A percentile compares a stretch with the other conserved stretches of the same genome.
Evolutionary conservation across 2,797 vertebrate genomes (phyloP).

Genomic region (Aplochiton taeniatus): DNA sequence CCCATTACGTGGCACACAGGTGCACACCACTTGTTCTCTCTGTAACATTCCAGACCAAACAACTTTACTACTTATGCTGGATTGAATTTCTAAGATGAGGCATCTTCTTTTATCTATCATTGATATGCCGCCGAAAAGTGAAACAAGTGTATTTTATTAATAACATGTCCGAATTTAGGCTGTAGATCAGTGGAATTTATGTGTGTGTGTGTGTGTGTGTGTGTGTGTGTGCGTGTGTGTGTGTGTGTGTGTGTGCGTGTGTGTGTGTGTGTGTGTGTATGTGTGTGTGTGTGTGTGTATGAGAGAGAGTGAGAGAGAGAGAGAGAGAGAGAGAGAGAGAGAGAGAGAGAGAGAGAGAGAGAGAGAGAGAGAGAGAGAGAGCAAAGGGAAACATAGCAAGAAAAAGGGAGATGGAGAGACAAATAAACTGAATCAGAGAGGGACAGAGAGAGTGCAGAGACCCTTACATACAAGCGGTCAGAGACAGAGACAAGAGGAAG

Average conservation of each 20-base stretch:
- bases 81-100: too few species aligned
- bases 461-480: too few species aligned
- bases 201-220: slow-evolving; percentile 24
- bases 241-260: background rate
- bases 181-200: background rate
- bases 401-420: background rate
- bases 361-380: background rate
- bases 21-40: too few species aligned
- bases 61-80: too few species aligned
- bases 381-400: background rate
- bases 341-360: background rate
- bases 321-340: background rate
- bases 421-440: background rate
- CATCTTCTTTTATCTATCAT: too few species aligned
- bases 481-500: background rate
- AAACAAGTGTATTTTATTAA: too few species aligned
- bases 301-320: background rate
- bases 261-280: slow-evolving; percentile 15
- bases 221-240: slow-evolving; percentile 6
- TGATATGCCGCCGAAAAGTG: too few species aligned
- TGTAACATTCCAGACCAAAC: too few species aligned
- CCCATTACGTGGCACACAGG: too few species aligned
- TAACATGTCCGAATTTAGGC: too few species aligned
- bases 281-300: slow-evolving; percentile 3
- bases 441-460: background rate